phyloP scores from a whole-genome alignment of 2,113 vertebrate genomes.

The Microcebus ravelobensis region DNA sequence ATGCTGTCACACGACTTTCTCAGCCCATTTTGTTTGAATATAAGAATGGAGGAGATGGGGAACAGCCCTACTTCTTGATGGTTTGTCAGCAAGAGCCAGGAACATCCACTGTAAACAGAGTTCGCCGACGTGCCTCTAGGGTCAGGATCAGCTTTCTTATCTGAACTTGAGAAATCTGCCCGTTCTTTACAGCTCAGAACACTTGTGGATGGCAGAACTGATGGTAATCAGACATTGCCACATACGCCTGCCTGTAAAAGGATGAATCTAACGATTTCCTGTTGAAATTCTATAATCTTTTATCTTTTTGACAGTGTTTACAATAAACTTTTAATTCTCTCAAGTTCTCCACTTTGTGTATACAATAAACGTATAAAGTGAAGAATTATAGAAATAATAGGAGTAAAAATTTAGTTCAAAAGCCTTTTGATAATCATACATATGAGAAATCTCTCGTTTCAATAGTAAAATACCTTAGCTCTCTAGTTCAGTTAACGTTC shows the following conservation, averaged over 20 bases:
- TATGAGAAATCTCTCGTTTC: background rate
- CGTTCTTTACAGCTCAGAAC: background rate
- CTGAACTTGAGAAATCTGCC: background rate
- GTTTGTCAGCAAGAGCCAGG: background rate
- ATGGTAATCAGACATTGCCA: too few species aligned
- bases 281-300: too few species aligned
- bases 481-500: background rate
- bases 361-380: background rate
- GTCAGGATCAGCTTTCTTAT: background rate
- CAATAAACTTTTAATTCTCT: background rate
- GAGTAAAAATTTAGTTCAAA: background rate
- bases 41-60: background rate
- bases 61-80: background rate
- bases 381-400: background rate
- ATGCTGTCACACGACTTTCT: background rate
- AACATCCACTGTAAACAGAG: background rate
- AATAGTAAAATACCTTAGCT: background rate
- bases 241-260: background rate
- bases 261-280: background rate
- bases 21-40: background rate
- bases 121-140: background rate
- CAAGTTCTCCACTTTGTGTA: background rate
- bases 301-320: background rate
- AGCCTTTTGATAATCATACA: background rate
- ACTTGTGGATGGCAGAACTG: background rate